Percentiles rank a stretch among this genome's conserved stretches.
phyloP scores from a whole-genome alignment of 2,797 vertebrate genomes.

The Oryzias dopingdopingensis region DNA sequence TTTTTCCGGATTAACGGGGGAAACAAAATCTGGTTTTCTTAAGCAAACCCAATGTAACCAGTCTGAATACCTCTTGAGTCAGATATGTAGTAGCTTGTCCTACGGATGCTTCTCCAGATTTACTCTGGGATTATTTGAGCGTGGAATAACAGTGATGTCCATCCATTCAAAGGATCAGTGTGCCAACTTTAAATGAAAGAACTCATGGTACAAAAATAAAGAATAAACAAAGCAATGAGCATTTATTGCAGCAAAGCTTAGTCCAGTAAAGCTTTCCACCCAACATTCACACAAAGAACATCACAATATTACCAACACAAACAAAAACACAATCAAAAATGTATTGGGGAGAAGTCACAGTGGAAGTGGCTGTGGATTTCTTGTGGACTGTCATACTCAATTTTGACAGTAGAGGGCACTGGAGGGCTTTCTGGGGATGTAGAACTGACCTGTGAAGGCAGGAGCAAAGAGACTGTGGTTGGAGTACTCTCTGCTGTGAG shows the following conservation, averaged over 20 bases:
- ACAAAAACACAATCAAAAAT: constrained; percentile 65
- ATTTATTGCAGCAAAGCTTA: constrained; percentile 53
- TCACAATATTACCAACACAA: constrained; percentile 8
- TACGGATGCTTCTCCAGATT: too few relatives aligned
- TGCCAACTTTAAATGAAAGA: constrained; percentile 10
- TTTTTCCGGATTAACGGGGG: too few relatives aligned
- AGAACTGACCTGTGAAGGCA: constrained; percentile 50
- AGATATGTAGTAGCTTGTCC: too few relatives aligned
- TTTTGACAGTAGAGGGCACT: constrained; percentile 63
- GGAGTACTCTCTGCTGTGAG: constrained; percentile 45
- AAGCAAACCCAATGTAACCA: too few relatives aligned
- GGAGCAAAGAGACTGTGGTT: constrained; percentile 28
- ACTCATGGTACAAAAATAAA: constrained; percentile 22
- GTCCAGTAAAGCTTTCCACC: constrained; percentile 8
- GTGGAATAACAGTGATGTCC: too few relatives aligned
- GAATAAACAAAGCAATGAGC: constrained; percentile 11
- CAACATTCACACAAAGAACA: constrained; percentile 24
- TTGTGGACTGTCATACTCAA: constrained; percentile 66
- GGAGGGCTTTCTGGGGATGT: constrained; percentile 56
- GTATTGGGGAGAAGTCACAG: constrained; percentile 79
- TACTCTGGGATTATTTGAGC: too few relatives aligned
- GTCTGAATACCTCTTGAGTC: too few relatives aligned
- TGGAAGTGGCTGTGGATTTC: constrained; percentile 77
- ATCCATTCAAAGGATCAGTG: neutral
- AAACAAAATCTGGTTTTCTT: too few relatives aligned